These are phyloP conservation scores for Phoeniculus purpureus DNA, from an alignment of 2,797 vertebrate genomes.

Conservation along the genomic window DNA sequence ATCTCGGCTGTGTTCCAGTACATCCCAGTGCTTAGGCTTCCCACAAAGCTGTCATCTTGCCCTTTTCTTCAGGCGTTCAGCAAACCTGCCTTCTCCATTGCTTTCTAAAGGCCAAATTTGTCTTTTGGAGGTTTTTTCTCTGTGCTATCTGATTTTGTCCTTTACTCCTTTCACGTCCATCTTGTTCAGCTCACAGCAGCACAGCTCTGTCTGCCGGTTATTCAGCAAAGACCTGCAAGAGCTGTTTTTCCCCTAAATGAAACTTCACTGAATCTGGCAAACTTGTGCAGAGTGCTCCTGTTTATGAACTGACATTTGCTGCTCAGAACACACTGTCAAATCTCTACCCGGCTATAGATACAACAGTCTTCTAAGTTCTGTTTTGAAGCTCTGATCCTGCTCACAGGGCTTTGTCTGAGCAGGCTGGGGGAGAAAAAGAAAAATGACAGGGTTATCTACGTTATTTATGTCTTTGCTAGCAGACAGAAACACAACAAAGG, in stretches of 20 bases:
- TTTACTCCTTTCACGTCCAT: neutral
- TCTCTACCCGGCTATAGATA: neutral
- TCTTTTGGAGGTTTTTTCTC: neutral
- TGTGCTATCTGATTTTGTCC: neutral
- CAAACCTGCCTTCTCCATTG: neutral
- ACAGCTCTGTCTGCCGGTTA: neutral
- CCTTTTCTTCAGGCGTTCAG: neutral
- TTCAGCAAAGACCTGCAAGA: neutral
- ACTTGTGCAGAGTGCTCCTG: neutral
- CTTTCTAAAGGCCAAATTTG: neutral
- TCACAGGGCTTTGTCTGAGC: neutral
- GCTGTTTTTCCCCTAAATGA: neutral
- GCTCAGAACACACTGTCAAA: neutral
- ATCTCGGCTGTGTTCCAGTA: neutral
- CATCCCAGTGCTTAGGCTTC: accelerated
- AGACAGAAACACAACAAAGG: neutral
- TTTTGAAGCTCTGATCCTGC: neutral
- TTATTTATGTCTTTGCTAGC: neutral
- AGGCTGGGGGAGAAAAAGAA: neutral
- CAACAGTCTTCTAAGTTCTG: neutral
- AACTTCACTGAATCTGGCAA: neutral
- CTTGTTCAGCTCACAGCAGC: neutral
- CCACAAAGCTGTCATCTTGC: accelerated
- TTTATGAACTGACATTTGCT: neutral
- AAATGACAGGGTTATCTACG: neutral